Evolutionary conservation across 23 tunicate genomes (phyloP).

Genomic region (Halocynthia roretzi): DNA sequence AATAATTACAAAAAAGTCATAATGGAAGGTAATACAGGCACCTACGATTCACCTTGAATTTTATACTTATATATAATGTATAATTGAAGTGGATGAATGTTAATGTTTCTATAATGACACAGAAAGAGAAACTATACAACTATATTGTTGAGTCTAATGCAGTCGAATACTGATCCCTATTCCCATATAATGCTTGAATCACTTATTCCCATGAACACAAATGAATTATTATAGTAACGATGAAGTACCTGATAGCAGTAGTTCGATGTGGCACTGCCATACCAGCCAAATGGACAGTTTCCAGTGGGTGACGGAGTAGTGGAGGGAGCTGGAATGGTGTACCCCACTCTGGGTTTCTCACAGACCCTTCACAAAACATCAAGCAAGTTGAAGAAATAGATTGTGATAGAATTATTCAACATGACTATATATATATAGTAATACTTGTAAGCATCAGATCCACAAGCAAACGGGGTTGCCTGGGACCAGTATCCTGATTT

Average conservation of each 20-base stretch:
- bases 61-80: too few species aligned
- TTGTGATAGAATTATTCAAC: background rate
- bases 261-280: slow-evolving; percentile 26
- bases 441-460: slow-evolving; percentile 60
- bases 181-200: too few species aligned
- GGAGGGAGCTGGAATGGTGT: slow-evolving; percentile 46
- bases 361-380: slow-evolving; percentile 41
- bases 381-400: background rate
- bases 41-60: too few species aligned
- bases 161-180: too few species aligned
- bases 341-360: slow-evolving; percentile 68
- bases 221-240: too few species aligned
- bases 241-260: slow-evolving; percentile 65
- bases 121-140: too few species aligned
- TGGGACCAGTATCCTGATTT: slow-evolving; percentile 67
- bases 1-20: background rate
- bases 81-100: too few species aligned
- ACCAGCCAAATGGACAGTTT: slow-evolving; percentile 71
- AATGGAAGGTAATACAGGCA: background rate
- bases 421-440: background rate
- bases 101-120: too few species aligned
- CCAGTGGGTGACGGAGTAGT: slow-evolving; percentile 70
- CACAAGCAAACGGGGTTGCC: slow-evolving; percentile 62
- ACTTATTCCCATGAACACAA: too few species aligned
- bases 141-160: too few species aligned